These are phyloP conservation scores for Patella ulyssiponensis DNA, from an alignment of 2,888 invertebrate genomes.

Conservation along the genomic window DNA sequence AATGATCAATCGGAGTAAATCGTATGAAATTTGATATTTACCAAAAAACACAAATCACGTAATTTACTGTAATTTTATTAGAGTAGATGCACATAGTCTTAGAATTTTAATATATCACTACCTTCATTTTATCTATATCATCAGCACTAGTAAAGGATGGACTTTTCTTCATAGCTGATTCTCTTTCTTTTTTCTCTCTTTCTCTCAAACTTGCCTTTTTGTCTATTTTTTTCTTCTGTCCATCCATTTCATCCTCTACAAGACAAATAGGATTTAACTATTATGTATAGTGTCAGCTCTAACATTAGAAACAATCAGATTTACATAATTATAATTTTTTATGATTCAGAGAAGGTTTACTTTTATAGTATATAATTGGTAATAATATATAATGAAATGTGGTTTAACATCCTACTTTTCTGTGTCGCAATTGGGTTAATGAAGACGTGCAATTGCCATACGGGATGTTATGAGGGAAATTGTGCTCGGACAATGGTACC, in stretches of 20 bases:
- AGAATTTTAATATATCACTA: constrained; percentile 55
- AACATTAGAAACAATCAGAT: not conserved
- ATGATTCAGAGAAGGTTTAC: not conserved
- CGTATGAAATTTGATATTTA: too few species aligned
- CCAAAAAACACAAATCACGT: too few species aligned
- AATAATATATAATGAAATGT: not conserved
- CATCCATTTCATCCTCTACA: constrained; percentile 54
- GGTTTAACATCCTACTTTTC: too few species aligned
- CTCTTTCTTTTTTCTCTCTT: constrained; percentile 48
- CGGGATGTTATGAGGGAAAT: too few species aligned
- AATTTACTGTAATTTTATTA: too few species aligned
- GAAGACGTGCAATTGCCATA: too few species aligned
- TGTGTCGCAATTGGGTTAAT: too few species aligned
- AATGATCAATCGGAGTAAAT: too few species aligned
- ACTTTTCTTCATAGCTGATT: constrained; percentile 46
- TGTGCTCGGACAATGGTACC: too few species aligned
- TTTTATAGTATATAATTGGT: not conserved
- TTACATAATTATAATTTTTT: not conserved
- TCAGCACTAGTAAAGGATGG: constrained; percentile 78
- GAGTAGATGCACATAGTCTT: too few species aligned
- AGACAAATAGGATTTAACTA: not conserved
- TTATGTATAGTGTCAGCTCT: not conserved
- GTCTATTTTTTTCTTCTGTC: constrained; percentile 48
- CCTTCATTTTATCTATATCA: constrained; percentile 98
- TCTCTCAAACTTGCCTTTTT: constrained; percentile 39